Base-by-base conservation (phyloP, 2,113 vertebrate species). In the Rhadina sibilatrix region DNA sequence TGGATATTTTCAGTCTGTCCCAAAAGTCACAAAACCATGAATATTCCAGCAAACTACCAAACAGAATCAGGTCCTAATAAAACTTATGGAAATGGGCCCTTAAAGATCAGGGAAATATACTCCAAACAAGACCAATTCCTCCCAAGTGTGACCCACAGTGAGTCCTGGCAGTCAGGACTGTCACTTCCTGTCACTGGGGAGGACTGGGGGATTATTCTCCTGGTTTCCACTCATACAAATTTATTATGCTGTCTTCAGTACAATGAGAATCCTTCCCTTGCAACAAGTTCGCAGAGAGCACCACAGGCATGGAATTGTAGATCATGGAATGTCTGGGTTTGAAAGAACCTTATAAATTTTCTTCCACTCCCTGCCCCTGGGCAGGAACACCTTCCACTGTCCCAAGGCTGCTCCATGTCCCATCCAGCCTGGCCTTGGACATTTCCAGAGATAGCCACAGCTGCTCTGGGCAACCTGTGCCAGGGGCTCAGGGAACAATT, bases 361-460 rank as follows among this genome's bases (percentile, higher is more conserved):
- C 31, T 50, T 37, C 15, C 4, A 15, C 14, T 0, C 10, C 15
- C 6, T 44, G 22, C 8, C 56, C 7, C 9, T 0, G 4, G 25
- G 31, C 27, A 57, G 11, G 21, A 1, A 49, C 42, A 37, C 18
- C 12, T 64, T 1, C 50, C 66, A 27, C 16, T 3, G 0, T 1
- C 0, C 15, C 40, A 63, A 47, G 24, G 20, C 0, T 14, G 9
- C 25, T 47, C 40, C 56, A 6, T 63, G 8, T 11, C 42, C 17
- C 1, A 0, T 3, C 23, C 46, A 82, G 0, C 23, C 52, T 30
- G 28, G 15, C 38, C 77, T 38, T 5, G 33, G 7, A 0, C 77
- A 75, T 12, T 66, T 0, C 59, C 77, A 65, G 37, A 44, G 66
- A 50, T n/a, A 81, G 22, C 37, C 44, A 5, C 52, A 59, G 59